Conservation (phyloP, 2,888 invertebrate genomes). For the Rhagium mordax region DNA sequence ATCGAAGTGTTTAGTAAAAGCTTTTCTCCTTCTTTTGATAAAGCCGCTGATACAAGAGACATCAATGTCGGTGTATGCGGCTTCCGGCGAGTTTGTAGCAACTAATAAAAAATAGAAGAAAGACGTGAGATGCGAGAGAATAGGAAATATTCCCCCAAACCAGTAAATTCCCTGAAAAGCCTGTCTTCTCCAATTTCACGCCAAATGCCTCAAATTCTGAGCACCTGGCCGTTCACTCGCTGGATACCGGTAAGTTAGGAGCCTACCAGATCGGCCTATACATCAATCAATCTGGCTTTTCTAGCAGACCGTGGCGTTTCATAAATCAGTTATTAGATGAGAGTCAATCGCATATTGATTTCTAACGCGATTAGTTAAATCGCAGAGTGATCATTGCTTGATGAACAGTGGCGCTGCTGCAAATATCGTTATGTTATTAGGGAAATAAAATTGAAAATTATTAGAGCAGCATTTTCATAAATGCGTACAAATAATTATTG, state of each 20-base stretch:
- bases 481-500: background rate
- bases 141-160: constrained; percentile 14
- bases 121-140: constrained; percentile 13
- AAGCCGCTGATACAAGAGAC: constrained; percentile 20
- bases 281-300: constrained; percentile 45
- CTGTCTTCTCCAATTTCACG: constrained; percentile 47
- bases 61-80: constrained; percentile 18
- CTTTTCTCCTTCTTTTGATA: constrained; percentile 18
- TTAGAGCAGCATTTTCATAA: background rate
- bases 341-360: constrained; percentile 32
- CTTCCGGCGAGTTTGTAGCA: constrained; percentile 10
- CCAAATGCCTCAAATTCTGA: constrained; percentile 41
- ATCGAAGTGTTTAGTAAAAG: constrained; percentile 18
- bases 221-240: constrained; percentile 48
- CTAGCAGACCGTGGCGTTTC: constrained; percentile 29
- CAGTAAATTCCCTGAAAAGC: constrained; percentile 32
- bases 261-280: constrained; percentile 36
- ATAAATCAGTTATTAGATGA: constrained; percentile 43
- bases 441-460: background rate
- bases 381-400: constrained; percentile 2
- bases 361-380: constrained; percentile 23
- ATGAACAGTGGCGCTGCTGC: background rate
- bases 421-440: background rate
- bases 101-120: constrained; percentile 23
- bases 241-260: constrained; percentile 42